Base-by-base conservation (phyloP, 2,113 vertebrate species). In the Mirza zaza region DNA sequence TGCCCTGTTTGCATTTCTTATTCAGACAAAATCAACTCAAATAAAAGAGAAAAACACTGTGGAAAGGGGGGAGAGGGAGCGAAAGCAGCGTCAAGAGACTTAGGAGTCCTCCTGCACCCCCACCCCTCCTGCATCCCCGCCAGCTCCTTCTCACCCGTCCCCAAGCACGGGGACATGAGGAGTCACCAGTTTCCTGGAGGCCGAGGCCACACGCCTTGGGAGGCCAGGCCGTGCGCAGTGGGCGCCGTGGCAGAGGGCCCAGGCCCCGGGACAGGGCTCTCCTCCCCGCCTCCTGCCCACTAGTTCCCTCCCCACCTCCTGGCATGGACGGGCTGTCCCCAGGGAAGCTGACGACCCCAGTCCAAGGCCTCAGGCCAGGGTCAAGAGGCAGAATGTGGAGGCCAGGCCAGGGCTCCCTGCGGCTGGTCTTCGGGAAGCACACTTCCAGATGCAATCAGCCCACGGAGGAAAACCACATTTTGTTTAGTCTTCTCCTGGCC, bases 401-500 rank as follows among this genome's bases (percentile, higher is more conserved):
- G 63, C 27, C 21, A 27, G 83, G 55, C 36, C 36, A 3, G 55
- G 55, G 23, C 9, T 59, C 57, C 57, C 3, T 0, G 42, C 0
- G 2, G 48, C 76, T 1, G 45, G 27, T 8, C 71, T 45, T 12
- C 17, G 14, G 71, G 27, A 42, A 42, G 36, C 5, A 20, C 55
- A 8, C 13, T 32, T 50, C 50, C 17, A 93, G 98, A 96, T 93
- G 87, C 91, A 73, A 96, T 98, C 97, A 96, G 82, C 18, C 97
- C 98, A 96, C 98, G 98, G 98, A 97, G 95, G 84, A 85, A 97
- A 98, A 97, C 61, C 94, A 97, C 95, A 23, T 96, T 98, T 98
- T 99, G 98, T 99, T 99, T 99, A 98, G 98, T 98, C 98, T 99
- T 98, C 98, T 97, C 97, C 97, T 93, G 85, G 97, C 97, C 87